Conservation (phyloP, 2,888 invertebrate genomes). For the Halictus ligatus region DNA sequence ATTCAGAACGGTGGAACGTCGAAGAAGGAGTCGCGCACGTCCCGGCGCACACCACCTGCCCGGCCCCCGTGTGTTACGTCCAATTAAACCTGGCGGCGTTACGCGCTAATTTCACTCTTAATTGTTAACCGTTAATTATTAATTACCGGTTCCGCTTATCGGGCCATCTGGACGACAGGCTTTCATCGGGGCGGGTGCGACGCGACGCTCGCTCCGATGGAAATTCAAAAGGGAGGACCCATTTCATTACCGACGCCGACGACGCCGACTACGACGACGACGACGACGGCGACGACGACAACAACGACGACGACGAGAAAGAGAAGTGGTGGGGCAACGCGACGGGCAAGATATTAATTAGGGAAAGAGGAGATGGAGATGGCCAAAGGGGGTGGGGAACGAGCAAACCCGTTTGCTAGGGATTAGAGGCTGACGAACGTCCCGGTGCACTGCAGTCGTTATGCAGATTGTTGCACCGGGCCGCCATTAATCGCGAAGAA, state of each 20-base stretch:
- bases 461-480: conserved; percentile 60
- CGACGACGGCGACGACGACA: background rate
- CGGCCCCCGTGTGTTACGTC: conserved; percentile 57
- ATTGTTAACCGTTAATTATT: conserved; percentile 78
- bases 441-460: conserved; percentile 50
- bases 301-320: conserved; percentile 8
- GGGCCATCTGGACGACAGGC: conserved; percentile 53
- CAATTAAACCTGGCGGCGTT: conserved; percentile 79
- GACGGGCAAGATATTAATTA: conserved; percentile 55
- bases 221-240: conserved; percentile 40
- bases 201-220: conserved; percentile 31
- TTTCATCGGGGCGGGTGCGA: conserved; percentile 26
- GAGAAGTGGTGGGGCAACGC: conserved; percentile 27
- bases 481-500: conserved; percentile 63
- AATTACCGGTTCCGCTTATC: conserved; percentile 65
- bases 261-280: conserved; percentile 42
- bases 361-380: conserved; percentile 34
- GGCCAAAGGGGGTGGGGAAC: background rate
- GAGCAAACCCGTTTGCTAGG: conserved; percentile 42
- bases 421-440: conserved; percentile 46
- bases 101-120: conserved; percentile 79
- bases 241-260: conserved; percentile 28
- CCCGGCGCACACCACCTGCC: conserved; percentile 50
- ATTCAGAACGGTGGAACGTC: conserved; percentile 46
- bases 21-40: conserved; percentile 38